Conservation (phyloP, 2,113 vertebrate genomes). For the Rhabdomys dilectus region DNA sequence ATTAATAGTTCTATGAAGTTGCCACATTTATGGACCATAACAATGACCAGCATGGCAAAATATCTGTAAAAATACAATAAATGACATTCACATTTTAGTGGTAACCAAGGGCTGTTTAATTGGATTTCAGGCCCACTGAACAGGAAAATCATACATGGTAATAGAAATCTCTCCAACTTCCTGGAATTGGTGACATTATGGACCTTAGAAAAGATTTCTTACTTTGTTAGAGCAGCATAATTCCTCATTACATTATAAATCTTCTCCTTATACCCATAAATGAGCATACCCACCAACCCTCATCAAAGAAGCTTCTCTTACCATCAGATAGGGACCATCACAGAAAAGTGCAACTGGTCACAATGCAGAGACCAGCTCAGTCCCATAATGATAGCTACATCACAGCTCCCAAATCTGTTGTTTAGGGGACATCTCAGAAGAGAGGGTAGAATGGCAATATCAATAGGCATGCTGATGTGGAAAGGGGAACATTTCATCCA, state of each 20-base stretch:
- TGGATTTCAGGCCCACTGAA: background rate
- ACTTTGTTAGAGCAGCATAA: background rate
- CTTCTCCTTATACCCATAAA: background rate
- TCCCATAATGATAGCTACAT: background rate
- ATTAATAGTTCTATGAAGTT: background rate
- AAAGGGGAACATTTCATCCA: background rate
- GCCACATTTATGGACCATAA: background rate
- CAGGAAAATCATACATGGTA: background rate
- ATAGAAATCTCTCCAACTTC: background rate
- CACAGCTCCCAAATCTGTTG: background rate
- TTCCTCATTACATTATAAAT: background rate
- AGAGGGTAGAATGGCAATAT: background rate
- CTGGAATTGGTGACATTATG: background rate
- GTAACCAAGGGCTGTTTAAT: background rate
- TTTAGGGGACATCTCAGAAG: background rate
- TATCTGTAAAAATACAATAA: background rate
- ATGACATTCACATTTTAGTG: background rate
- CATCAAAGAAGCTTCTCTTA: background rate
- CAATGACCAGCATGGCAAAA: background rate
- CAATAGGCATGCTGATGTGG: background rate
- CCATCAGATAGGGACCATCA: background rate
- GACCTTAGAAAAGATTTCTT: background rate
- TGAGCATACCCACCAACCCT: background rate
- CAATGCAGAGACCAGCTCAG: background rate
- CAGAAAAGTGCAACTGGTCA: background rate